Base-by-base conservation (phyloP, 2,113 vertebrate species). In the Paradisaea rubra region DNA sequence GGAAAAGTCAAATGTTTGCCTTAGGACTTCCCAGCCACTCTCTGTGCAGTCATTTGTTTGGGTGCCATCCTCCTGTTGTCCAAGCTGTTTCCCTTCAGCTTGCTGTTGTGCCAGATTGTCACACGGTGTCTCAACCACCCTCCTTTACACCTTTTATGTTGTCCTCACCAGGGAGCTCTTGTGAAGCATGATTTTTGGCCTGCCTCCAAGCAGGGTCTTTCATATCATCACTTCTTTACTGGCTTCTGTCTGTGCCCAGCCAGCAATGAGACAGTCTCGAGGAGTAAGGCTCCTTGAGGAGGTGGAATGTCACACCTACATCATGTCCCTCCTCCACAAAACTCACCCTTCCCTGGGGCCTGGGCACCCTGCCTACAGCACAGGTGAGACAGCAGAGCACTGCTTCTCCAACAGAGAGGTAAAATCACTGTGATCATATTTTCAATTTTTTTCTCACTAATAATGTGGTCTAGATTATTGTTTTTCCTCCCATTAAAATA, bases 31-130 rank as follows among this genome's bases (percentile, higher is more conserved):
- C 74, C 79, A 86, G 53, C 25, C 71, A 59, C 80, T 65, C 79
- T 93, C 88, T 90, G 52, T 72, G 71, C 86, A 93, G 70, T 80
- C 89, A 89, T 94, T 96, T 96, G 93, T 94, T 94, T 94, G 87
- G 79, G 91, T 87, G 78, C 54, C 81, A 78, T 94, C 93, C 88
- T 94, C 93, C 88, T 93, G 91, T 56, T 74, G 79, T 70, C 89
- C 95, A 95, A 95, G 81, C 92, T 94, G 95, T 89, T 93, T 86
- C 69, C 65, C 80, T 94, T 95, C 91, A 93, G 64, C 60, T 81
- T 80, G 81, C 44, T 78, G 50, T 49, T 3, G 1, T 91, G 92
- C 81, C 88, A 88, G 88, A 92, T 87, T 90, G 37, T 87, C 88
- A 65, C 68, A 77, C 1, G 0, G 61, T 64, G 69, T 93, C 81